Conservation (phyloP, 2,888 invertebrate species). For the Sphaeridia pumilis region DNA sequence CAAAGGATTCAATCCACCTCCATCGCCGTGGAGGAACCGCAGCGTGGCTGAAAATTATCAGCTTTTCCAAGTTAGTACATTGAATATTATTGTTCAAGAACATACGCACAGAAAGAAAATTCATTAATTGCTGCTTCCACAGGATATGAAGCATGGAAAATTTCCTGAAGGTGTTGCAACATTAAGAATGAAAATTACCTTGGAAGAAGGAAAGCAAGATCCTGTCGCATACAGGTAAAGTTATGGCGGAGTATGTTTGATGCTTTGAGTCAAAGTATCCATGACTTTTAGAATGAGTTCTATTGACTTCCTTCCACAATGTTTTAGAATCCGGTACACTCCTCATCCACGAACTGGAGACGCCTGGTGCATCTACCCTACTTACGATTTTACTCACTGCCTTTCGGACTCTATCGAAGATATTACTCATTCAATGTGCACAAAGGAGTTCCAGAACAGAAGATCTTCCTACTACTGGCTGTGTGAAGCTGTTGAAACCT, state of each 20-base stretch:
- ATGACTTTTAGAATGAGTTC: too few species aligned
- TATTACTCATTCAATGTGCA: slow-evolving; percentile 97
- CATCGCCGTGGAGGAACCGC: slow-evolving; percentile 90
- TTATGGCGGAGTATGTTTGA: too few species aligned
- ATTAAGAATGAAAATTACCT: slow-evolving; percentile 82
- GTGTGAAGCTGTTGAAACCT: slow-evolving; percentile 89
- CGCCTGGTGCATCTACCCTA: slow-evolving; percentile 98
- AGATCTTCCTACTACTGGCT: slow-evolving; percentile 98
- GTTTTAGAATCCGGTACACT: slow-evolving; percentile 73
- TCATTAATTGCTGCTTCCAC: too few species aligned
- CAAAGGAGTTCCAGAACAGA: slow-evolving; percentile 83
- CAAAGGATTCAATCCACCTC: slow-evolving; percentile 88
- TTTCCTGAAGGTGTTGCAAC: slow-evolving; percentile 94
- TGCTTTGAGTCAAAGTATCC: too few species aligned
- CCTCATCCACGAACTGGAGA: slow-evolving; percentile 86
- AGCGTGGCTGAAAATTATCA: slow-evolving; percentile 76
- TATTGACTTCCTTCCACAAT: too few species aligned
- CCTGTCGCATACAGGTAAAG: slow-evolving; percentile 74
- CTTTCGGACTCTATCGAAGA: slow-evolving; percentile 97
- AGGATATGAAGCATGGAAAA: slow-evolving; percentile 97
- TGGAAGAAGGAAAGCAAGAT: slow-evolving; percentile 98
- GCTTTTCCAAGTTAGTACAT: slow-evolving; percentile 70
- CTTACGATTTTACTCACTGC: slow-evolving; percentile 98
- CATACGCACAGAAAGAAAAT: too few species aligned
- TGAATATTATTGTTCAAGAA: too few species aligned